Evolutionary conservation across 2,797 vertebrate species (phyloP), one percentile per base, ranked within the genome.

Genomic region (Dendrocincla fuliginosa): DNA sequence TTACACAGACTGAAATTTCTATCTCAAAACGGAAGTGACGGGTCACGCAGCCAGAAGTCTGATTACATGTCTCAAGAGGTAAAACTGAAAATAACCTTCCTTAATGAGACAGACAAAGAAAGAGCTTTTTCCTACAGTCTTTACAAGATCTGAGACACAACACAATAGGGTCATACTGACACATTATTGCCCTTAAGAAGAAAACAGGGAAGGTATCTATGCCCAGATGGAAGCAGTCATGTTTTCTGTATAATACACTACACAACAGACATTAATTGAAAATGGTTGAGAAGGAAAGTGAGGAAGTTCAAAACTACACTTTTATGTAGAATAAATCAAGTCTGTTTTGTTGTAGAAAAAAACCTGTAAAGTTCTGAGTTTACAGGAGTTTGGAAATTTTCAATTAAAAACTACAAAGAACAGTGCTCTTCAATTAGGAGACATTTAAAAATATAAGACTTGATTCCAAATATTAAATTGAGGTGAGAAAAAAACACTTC

Each of bases 191-290:
- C 42, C 32, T 74, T 27, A 46, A 42, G n/a, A 50, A 57, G 30
- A 85, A 92, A 64, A 77, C 0, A 37, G 32, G 6, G 39, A 92
- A 57, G 46, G 4, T 41, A 46, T 18, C 53, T 24, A 24, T 9
- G 27, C 8, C 44, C 1, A 1, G 9, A 49, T 16, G 15, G 16
- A 89, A 28, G 11, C 22, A 61, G 6, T 53, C 0, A 2, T 56
- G 33, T 57, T 92, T 71, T 68, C 37, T 37, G 25, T 50, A 16
- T 41, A 92, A 76, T 8, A 71, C 11, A 42, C 22, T 7, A 71
- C 11, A 46, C 22, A 80, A 63, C 9, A 87, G 42, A 9, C 7
- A 55, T 25, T 67, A 64, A 42, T 37, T 39, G 27, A 61, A 92
- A 89, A 73, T n/a, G 41, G 37, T 14, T 46, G 33, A 86, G 28